These are phyloP conservation scores for Pachycephus smyrnensis DNA, from an alignment of 2,888 invertebrate genomes.

Conservation along the genomic window DNA sequence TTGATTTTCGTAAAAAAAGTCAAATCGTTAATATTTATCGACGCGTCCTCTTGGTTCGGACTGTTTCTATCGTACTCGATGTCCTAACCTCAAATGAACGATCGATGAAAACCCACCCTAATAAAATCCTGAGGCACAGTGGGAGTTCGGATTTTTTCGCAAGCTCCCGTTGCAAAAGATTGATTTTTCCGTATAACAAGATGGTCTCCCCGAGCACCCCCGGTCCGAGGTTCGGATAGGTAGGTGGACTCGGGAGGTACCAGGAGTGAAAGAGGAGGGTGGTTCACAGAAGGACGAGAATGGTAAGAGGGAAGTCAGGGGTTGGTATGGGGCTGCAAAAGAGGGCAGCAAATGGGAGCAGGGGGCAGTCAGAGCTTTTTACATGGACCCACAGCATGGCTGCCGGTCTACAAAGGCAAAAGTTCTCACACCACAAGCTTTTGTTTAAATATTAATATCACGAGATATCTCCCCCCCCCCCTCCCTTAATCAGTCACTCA, in stretches of 20 bases:
- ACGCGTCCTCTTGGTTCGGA: not conserved
- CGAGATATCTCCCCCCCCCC: constrained; percentile 36
- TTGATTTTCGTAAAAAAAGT: not conserved
- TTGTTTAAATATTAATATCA: constrained; percentile 59
- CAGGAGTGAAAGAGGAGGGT: constrained; percentile 1
- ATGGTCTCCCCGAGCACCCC: not conserved
- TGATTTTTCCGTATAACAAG: constrained; percentile 25
- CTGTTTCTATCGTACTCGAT: too few relatives aligned
- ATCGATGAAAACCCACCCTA: not conserved
- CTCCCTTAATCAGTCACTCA: too few relatives aligned
- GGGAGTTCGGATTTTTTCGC: constrained; percentile 6
- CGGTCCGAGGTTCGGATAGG: not conserved
- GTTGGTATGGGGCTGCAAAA: not conserved
- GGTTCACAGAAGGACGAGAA: not conserved
- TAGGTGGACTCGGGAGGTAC: not conserved
- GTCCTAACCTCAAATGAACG: not conserved
- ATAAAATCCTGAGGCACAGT: not conserved
- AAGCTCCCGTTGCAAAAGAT: constrained; percentile 8
- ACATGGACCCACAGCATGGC: constrained; percentile 14
- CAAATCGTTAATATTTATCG: not conserved
- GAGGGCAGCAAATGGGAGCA: constrained; percentile 3
- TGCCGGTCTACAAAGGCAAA: constrained; percentile 37
- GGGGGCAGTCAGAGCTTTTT: constrained; percentile 18
- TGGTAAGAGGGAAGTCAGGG: not conserved
- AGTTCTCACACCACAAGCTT: constrained; percentile 38